phyloP scores from a whole-genome alignment of 1,140 invertebrate species.

The Zaprionus davidi region DNA sequence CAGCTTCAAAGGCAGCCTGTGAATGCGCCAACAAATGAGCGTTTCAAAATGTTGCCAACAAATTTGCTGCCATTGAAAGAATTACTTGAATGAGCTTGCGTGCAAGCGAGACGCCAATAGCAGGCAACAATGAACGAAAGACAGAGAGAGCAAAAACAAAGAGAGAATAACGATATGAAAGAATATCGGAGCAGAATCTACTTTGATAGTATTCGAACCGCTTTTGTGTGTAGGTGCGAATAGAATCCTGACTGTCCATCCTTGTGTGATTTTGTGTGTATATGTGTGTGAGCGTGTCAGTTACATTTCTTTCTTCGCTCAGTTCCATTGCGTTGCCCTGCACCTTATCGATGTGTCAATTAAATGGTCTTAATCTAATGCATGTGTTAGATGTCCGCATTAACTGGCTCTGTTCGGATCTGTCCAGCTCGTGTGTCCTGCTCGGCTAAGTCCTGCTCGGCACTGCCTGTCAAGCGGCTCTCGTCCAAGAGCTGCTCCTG shows the following conservation, averaged over 20 bases:
- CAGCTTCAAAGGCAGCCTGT: constrained; percentile 64
- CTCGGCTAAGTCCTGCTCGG: not conserved
- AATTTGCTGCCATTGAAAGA: constrained; percentile 77
- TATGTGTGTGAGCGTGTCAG: constrained; percentile 19
- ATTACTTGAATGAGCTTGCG: constrained; percentile 41
- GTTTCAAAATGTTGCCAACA: constrained; percentile 79
- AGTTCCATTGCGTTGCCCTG: constrained; percentile 10
- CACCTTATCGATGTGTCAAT: constrained; percentile 71
- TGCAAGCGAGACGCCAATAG: not conserved
- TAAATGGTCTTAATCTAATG: constrained; percentile 73
- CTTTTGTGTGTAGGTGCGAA: not conserved
- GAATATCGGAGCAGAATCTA: constrained; percentile 18
- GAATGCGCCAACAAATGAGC: constrained; percentile 72
- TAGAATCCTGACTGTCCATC: not conserved
- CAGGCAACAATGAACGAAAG: not conserved
- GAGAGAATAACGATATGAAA: constrained; percentile 19
- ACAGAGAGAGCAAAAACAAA: constrained; percentile 33
- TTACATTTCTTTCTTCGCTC: constrained; percentile 21
- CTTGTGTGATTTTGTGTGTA: constrained; percentile 9
- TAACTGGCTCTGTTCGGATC: constrained; percentile 47
- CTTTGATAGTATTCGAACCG: constrained; percentile 1
- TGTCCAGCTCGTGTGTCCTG: constrained; percentile 10
- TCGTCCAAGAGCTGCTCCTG: not conserved
- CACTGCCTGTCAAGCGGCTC: not conserved
- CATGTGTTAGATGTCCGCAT: constrained; percentile 57